These are phyloP conservation scores for Erythrocercus mccallii DNA, from an alignment of 2,113 vertebrate species.

Conservation along the genomic window DNA sequence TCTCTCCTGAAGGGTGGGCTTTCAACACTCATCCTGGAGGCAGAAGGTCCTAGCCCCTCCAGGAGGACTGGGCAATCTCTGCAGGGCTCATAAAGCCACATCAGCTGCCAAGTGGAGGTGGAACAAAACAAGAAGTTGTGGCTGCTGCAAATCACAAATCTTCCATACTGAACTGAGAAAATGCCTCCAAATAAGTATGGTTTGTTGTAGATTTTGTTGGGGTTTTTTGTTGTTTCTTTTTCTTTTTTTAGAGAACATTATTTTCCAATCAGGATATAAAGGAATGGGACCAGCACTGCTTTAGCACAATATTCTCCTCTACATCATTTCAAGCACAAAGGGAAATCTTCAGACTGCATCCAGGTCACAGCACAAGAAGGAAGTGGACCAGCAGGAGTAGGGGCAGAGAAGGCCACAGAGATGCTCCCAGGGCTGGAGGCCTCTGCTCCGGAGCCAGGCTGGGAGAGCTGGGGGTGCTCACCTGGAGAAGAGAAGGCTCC, in stretches of 20 bases:
- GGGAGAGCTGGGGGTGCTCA: not conserved
- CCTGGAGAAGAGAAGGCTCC: not conserved
- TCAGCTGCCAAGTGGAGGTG: not conserved
- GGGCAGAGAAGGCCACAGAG: not conserved
- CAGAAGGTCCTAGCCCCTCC: not conserved
- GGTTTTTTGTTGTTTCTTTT: not conserved
- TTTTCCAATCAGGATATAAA: not conserved
- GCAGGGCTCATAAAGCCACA: not conserved
- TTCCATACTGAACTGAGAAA: not conserved
- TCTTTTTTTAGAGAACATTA: not conserved
- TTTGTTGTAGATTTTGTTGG: not conserved
- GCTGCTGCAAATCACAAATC: not conserved
- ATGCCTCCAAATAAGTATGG: not conserved
- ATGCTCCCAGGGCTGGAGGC: not conserved
- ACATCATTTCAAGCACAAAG: not conserved
- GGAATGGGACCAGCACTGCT: not conserved
- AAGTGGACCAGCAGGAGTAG: accelerated
- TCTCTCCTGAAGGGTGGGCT: not conserved
- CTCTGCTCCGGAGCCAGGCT: not conserved
- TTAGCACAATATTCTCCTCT: not conserved
- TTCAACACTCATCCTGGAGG: not conserved
- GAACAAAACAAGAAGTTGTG: not conserved
- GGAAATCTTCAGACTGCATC: not conserved
- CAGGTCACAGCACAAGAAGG: not conserved
- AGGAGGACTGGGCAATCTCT: not conserved